phyloP scores from a whole-genome alignment of 2,113 vertebrate species.

The Smithornis capensis region DNA sequence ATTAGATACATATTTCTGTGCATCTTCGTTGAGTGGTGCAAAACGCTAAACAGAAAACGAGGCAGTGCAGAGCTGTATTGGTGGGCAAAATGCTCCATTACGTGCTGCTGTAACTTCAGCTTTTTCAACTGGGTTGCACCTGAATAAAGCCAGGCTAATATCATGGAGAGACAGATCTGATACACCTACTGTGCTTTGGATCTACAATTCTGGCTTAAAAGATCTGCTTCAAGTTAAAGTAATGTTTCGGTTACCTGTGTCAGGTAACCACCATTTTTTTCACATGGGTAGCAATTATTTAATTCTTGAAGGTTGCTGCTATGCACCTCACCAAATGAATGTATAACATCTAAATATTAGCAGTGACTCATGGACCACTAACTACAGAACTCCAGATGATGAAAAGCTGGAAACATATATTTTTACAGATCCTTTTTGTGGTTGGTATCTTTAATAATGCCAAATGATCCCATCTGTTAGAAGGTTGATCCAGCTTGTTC shows the following conservation, averaged over 20 bases:
- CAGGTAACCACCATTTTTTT: not conserved
- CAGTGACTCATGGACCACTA: conserved; percentile 19
- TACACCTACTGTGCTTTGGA: not conserved
- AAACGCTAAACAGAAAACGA: not conserved
- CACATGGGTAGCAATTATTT: not conserved
- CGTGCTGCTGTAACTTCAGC: not conserved
- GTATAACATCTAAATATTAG: not conserved
- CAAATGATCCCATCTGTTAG: conserved; percentile 28
- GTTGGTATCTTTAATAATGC: conserved; percentile 36
- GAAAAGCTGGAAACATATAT: conserved; percentile 18
- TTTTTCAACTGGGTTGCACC: not conserved
- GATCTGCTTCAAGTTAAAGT: not conserved
- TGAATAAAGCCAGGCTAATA: not conserved
- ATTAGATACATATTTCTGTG: not conserved
- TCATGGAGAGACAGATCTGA: not conserved
- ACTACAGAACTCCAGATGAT: conserved; percentile 11
- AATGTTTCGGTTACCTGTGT: not conserved
- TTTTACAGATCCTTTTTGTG: conserved; percentile 35
- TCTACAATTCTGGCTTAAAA: not conserved
- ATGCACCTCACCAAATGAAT: not conserved
- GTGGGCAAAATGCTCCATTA: not conserved
- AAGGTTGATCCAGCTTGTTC: not conserved
- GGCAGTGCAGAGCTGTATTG: not conserved
- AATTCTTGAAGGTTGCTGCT: not conserved
- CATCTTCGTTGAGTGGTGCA: not conserved